Percentiles rank a stretch among this genome's conserved stretches.
These are phyloP conservation scores for Onchidella celtica DNA, from an alignment of 2,888 invertebrate species.

Conservation along the genomic window DNA sequence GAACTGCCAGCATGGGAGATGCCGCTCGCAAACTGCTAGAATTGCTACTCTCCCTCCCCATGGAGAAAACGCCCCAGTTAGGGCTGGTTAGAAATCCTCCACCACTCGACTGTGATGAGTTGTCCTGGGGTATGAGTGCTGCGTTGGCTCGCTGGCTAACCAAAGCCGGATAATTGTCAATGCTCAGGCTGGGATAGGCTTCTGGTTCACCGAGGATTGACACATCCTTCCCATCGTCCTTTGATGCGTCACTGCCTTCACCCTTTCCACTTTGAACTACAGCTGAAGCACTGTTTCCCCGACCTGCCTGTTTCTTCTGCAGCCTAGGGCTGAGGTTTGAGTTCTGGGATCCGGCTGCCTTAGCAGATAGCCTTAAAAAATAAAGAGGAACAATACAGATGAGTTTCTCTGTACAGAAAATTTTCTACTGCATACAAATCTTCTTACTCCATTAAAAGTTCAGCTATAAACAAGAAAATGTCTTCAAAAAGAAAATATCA, in stretches of 20 bases:
- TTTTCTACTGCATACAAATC: too few relatives aligned
- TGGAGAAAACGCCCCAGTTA: conserved; percentile 31
- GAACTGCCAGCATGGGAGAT: conserved; percentile 23
- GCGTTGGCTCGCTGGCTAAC: conserved; percentile 30
- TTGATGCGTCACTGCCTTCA: conserved; percentile 3
- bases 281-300: background rate
- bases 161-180: conserved; percentile 46
- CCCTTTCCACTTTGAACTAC: background rate
- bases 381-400: too few relatives aligned
- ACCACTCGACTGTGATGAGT: background rate
- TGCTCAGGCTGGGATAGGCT: conserved; percentile 33
- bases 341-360: conserved; percentile 30
- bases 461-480: too few relatives aligned
- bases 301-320: conserved; percentile 33
- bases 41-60: conserved; percentile 27
- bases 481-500: too few relatives aligned
- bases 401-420: too few relatives aligned
- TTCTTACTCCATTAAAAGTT: too few relatives aligned
- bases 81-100: conserved; percentile 13
- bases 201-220: conserved; percentile 10
- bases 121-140: conserved; percentile 14
- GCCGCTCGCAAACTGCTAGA: background rate
- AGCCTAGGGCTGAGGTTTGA: conserved; percentile 39
- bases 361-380: conserved; percentile 34
- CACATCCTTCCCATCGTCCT: conserved; percentile 24